Conservation (phyloP, 2,113 vertebrate species). For the Myrmecobius fasciatus region DNA sequence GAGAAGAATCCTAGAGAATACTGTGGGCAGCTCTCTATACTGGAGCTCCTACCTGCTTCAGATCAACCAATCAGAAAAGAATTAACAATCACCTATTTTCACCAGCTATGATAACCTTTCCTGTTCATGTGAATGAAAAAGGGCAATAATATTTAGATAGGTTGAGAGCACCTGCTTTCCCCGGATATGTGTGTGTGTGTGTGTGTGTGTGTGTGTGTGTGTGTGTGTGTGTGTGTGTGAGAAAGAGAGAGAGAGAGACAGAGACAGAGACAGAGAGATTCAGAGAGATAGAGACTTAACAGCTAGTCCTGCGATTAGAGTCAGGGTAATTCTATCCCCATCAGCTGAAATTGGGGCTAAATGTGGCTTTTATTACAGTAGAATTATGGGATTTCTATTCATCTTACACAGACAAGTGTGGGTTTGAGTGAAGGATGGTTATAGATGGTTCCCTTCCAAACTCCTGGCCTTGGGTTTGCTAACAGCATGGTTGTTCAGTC, state of each 20-base stretch:
- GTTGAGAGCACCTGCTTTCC: slow-evolving; percentile 4
- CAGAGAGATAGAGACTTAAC: neutral
- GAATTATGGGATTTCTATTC: neutral
- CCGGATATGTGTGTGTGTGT: neutral
- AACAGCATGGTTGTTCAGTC: neutral
- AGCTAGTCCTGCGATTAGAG: neutral
- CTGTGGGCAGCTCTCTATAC: neutral
- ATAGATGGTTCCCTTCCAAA: neutral
- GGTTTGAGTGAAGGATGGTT: neutral
- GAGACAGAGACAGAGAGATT: no score
- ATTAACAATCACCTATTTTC: neutral
- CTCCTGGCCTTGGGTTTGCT: neutral
- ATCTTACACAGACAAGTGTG: neutral
- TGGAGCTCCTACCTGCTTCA: neutral
- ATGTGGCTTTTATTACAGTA: neutral
- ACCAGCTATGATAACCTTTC: neutral
- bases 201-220: no score
- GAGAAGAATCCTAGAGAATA: neutral
- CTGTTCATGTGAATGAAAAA: neutral
- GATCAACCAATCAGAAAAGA: neutral
- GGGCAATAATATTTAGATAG: neutral
- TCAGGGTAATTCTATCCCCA: neutral
- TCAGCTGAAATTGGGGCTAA: neutral
- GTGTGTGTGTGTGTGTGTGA: no score
- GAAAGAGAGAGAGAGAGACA: no score